Evolutionary conservation across 2,888 invertebrate genomes (phyloP), one percentile per base, ranked within the genome.

Genomic region (Coelogynopora nodosa): DNA sequence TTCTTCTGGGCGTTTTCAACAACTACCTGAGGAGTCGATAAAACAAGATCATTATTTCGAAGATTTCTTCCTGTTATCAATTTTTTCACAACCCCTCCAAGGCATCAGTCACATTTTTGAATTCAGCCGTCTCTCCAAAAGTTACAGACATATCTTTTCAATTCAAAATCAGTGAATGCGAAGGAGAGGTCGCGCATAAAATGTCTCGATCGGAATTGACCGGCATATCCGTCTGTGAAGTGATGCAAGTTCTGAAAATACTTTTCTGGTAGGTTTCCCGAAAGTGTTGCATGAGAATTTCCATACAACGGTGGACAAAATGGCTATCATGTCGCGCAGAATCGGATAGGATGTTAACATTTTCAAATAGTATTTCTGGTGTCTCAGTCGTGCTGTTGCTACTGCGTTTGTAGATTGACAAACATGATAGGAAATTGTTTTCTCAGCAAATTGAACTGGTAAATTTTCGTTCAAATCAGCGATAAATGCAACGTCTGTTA

Each of bases 1-100:
- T n/a, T 74, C 23, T 74, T 74, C 74, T 26, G 5, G 74, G 74
- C 74, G 74, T 74, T n/a, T 74, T 74, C 5, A 74, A 74, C 74
- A n/a, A 74, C 74, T 74, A 23, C 74, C 27, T 74, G 18, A 74
- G 74, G 74, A 23, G 74, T 13, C 74, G 49, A 49, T 49, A 49
- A 49, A 49, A 13, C 49, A 49, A 49, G 49, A 49, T 49, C 49
- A 49, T 49, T 49, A 49, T 49, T 49, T 49, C 18, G 49, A 49
- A 49, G 49, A 49, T 13, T 49, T 5, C 49, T 49, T 49, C 18
- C 49, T 49, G 49, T 49, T 49, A 49, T 49, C 10, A 49, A 18
- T 49, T 18, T 49, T 49, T 49, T 49, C 18, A 49, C 49, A 49
- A 49, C 49, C 49, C 49, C 49, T 49, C 49, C 49, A 49, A 49